Conservation (phyloP, 2,888 invertebrate genomes). For the Philaethria dido region DNA sequence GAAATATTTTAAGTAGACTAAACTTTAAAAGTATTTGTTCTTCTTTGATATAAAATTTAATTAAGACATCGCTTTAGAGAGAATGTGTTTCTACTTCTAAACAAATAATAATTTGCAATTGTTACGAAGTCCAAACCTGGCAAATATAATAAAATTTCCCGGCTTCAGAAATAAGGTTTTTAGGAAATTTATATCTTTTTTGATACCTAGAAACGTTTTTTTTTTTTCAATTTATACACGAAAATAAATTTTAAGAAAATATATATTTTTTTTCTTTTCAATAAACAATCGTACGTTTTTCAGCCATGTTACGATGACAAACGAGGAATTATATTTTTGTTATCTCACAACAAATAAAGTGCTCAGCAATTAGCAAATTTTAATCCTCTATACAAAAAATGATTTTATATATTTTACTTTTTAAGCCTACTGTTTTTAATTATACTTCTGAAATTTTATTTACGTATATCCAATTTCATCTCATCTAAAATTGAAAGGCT, state of each 20-base stretch:
- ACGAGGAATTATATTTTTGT: no score
- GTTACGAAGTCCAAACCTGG: neutral
- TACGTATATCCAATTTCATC: conserved; percentile 2
- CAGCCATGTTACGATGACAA: no score
- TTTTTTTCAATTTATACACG: no score
- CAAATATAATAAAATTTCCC: no score
- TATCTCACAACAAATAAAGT: no score
- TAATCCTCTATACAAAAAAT: neutral
- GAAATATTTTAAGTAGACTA: conserved; percentile 11
- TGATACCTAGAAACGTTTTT: no score
- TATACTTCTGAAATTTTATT: conserved; percentile 6
- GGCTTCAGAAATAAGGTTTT: no score
- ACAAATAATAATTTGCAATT: neutral
- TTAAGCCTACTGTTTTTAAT: neutral
- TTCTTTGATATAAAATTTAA: neutral
- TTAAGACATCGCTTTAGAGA: neutral
- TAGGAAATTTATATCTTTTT: no score
- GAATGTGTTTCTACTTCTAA: neutral
- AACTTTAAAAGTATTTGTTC: neutral
- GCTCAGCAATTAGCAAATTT: no score
- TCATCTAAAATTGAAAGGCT: conserved; percentile 12
- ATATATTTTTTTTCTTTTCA: no score
- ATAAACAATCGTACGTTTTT: no score
- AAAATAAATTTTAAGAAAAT: no score
- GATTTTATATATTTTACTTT: neutral